Percentiles rank a stretch among this genome's conserved stretches.
These are phyloP conservation scores for Andricus curvator DNA, from an alignment of 2,888 invertebrate genomes.

Conservation along the genomic window DNA sequence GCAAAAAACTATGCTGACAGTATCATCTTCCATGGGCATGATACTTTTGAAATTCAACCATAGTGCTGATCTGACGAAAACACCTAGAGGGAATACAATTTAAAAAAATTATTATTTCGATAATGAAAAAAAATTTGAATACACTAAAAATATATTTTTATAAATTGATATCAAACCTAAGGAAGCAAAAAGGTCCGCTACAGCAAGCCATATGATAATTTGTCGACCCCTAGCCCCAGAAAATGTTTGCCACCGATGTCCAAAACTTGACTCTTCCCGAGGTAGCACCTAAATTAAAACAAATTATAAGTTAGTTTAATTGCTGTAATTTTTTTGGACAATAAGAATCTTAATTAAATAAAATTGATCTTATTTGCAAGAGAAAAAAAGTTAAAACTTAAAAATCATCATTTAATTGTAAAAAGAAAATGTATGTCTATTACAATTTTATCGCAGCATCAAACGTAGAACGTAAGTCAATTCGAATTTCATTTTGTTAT, in stretches of 20 bases:
- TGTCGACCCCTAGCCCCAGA: conserved; percentile 84
- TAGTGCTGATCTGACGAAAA: conserved; percentile 84
- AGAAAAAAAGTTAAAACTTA: too few species aligned
- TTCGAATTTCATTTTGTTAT: too few species aligned
- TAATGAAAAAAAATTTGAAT: neutral
- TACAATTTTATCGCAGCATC: too few species aligned
- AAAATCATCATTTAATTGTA: neutral
- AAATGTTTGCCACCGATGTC: conserved; percentile 81
- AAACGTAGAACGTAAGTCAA: too few species aligned
- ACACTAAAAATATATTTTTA: neutral
- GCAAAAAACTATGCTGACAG: conserved; percentile 85
- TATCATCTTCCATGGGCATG: conserved; percentile 84
- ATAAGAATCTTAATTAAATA: neutral
- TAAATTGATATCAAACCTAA: conserved; percentile 81
- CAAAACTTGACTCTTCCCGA: conserved; percentile 79
- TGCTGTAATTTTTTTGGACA: too few species aligned
- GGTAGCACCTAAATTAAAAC: conserved; percentile 82
- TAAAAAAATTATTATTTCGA: conserved; percentile 30
- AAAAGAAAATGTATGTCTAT: too few species aligned
- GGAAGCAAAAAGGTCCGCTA: conserved; percentile 89
- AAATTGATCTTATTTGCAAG: neutral
- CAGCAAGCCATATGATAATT: conserved; percentile 88
- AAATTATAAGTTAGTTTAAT: neutral
- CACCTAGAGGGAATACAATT: conserved; percentile 79
- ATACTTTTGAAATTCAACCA: conserved; percentile 86